A percentile compares a stretch with the other conserved stretches of the same genome.
Conservation (phyloP, 2,797 vertebrate genomes). For the Mionectes olivaceus region DNA sequence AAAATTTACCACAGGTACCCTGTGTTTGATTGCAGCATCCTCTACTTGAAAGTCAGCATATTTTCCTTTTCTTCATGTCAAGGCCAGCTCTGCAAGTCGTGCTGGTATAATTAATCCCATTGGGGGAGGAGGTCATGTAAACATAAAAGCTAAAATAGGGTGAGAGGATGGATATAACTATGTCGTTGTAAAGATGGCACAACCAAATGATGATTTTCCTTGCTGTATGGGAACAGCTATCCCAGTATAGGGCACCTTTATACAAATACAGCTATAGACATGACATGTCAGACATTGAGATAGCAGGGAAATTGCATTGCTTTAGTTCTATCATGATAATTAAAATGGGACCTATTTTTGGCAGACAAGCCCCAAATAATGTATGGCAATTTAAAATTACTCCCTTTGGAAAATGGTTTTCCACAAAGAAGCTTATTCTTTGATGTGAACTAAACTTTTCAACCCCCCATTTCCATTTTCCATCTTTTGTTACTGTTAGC, state of each 20-base stretch:
- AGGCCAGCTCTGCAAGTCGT: slow-evolving; percentile 11
- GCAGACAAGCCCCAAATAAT: background rate
- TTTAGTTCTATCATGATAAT: background rate
- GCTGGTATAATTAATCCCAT: background rate
- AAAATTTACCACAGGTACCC: background rate
- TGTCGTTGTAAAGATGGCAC: background rate
- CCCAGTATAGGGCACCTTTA: background rate
- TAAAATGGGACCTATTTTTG: background rate
- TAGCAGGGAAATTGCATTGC: background rate
- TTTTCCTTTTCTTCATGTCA: background rate
- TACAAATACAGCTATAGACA: background rate
- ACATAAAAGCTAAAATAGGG: slow-evolving; percentile 21
- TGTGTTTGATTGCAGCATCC: background rate
- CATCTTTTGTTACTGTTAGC: background rate
- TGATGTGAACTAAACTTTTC: background rate
- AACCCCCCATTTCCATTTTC: background rate
- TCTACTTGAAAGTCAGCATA: background rate
- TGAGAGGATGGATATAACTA: background rate
- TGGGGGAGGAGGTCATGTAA: background rate
- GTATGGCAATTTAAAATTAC: background rate
- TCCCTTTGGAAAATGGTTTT: background rate
- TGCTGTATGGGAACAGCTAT: background rate
- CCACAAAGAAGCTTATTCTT: background rate
- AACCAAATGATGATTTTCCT: background rate
- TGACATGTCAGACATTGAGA: background rate